Conservation (phyloP, 2,797 vertebrate genomes). For the Scolopax rusticola region DNA sequence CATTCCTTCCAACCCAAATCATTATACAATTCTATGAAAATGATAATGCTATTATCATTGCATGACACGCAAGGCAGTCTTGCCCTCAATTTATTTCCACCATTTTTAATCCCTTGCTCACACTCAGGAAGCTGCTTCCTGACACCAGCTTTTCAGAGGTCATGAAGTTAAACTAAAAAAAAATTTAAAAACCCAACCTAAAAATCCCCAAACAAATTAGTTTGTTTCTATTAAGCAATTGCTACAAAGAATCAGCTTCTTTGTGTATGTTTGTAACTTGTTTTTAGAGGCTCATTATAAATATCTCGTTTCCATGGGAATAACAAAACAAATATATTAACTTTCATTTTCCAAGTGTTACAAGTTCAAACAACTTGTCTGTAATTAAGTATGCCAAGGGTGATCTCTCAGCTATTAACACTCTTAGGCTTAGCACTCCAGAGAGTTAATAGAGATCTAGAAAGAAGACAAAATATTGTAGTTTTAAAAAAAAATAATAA, state of each 20-base stretch:
- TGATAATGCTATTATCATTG: background rate
- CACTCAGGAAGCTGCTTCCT: background rate
- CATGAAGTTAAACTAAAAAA: background rate
- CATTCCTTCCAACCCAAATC: background rate
- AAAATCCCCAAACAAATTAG: background rate
- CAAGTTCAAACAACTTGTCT: conserved; percentile 46
- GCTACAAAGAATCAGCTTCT: background rate
- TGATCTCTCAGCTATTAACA: background rate
- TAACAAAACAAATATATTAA: conserved; percentile 43
- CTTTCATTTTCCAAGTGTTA: conserved; percentile 31
- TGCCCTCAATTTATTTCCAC: background rate
- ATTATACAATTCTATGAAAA: background rate
- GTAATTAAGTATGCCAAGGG: background rate
- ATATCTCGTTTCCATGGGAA: conserved; percentile 26
- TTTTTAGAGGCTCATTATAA: conserved; percentile 26
- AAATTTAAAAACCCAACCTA: too few relatives aligned
- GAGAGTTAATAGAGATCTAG: background rate
- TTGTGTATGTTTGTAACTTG: background rate
- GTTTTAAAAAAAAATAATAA: background rate
- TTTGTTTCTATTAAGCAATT: background rate
- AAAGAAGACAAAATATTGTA: background rate
- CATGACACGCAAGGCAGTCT: background rate
- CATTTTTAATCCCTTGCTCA: background rate
- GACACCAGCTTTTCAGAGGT: background rate
- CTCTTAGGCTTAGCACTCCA: background rate